These are phyloP conservation scores for Lepidocolaptes lacrymiger DNA, from an alignment of 2,797 vertebrate species.

Conservation along the genomic window DNA sequence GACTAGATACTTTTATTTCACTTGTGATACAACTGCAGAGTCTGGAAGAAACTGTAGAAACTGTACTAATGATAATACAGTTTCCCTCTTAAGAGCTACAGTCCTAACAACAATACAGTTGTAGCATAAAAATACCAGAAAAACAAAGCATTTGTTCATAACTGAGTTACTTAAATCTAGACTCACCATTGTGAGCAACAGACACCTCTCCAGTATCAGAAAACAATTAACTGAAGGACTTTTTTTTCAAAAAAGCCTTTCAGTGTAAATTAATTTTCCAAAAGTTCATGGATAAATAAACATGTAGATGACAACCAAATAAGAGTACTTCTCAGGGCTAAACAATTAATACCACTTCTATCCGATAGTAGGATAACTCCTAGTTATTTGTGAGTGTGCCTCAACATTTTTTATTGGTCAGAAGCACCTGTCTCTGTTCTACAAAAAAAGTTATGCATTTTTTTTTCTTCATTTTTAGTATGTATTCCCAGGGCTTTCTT, in stretches of 20 bases:
- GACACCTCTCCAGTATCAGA: neutral
- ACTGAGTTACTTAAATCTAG: neutral
- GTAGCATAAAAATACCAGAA: neutral
- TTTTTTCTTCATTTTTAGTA: neutral
- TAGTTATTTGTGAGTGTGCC: neutral
- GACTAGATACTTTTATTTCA: neutral
- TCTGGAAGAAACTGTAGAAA: neutral
- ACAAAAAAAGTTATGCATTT: neutral
- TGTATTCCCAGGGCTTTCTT: neutral
- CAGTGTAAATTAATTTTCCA: neutral
- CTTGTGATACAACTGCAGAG: neutral
- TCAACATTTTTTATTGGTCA: neutral
- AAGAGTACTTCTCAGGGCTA: neutral
- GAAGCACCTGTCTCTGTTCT: neutral
- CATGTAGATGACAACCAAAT: neutral
- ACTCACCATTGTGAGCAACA: neutral
- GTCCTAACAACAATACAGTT: neutral
- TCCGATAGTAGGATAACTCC: neutral
- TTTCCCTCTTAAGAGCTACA: neutral
- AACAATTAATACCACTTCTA: neutral
- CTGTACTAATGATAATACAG: neutral
- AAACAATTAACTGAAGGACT: neutral
- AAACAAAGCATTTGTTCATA: neutral
- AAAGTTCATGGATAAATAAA: neutral
- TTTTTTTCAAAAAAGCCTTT: neutral